Evolutionary conservation across 2,113 vertebrate genomes (phyloP).

Genomic region (Brachypteracias leptosomus): DNA sequence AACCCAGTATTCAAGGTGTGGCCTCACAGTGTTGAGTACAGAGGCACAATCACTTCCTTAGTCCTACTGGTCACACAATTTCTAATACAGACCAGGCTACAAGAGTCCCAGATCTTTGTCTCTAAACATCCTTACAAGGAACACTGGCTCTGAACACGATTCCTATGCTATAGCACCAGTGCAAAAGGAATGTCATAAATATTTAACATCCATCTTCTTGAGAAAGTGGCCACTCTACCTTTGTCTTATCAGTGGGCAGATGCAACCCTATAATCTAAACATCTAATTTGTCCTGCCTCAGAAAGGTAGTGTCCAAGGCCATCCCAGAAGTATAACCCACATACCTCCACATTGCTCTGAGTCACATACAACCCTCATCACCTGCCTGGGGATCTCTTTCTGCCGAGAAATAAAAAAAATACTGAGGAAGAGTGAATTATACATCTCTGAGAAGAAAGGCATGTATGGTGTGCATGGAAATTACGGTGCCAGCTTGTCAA

Average conservation of each 20-base stretch:
- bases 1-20: not conserved
- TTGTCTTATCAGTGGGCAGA: not conserved
- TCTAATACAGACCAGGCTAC: not conserved
- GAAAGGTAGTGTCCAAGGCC: fast-evolving
- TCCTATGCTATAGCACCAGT: not conserved
- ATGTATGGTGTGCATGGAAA: not conserved
- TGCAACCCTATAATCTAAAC: fast-evolving
- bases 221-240: not conserved
- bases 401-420: not conserved
- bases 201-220: not conserved
- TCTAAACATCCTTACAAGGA: not conserved
- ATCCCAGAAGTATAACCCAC: not conserved
- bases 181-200: not conserved
- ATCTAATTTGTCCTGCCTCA: not conserved
- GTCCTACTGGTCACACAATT: not conserved
- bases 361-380: fast-evolving
- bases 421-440: not conserved
- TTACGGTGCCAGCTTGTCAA: not conserved
- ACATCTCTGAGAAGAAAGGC: not conserved
- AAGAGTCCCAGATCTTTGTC: not conserved
- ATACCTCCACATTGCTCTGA: fast-evolving
- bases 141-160: not conserved
- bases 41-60: not conserved
- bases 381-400: not conserved
- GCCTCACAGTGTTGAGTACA: not conserved